Evolutionary conservation across 2,888 invertebrate genomes (phyloP).

Genomic region (Hydrotaea cyrtoneurina): DNA sequence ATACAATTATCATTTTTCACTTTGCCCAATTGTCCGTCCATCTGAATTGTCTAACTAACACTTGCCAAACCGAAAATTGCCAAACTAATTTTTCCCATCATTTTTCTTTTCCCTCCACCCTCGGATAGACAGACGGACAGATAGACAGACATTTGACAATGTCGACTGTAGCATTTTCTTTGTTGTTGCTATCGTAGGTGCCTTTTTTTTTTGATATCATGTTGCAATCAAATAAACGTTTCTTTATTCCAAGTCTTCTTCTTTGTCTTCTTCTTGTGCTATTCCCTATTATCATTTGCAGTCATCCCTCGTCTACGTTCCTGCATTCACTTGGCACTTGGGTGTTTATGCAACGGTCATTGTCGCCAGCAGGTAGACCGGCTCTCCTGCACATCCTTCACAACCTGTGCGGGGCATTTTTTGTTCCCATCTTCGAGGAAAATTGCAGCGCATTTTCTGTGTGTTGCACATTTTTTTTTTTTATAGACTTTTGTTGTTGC

Average conservation of each 20-base stretch:
- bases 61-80: not conserved
- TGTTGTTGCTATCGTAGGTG: not conserved
- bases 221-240: not conserved
- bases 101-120: not conserved
- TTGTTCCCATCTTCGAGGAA: not conserved
- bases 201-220: constrained; percentile 21
- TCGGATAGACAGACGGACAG: no score
- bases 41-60: not conserved
- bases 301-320: constrained; percentile 20
- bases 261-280: not conserved
- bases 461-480: constrained; percentile 28
- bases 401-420: constrained; percentile 27
- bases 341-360: constrained; percentile 60
- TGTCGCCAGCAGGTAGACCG: constrained; percentile 60
- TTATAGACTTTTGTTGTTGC: constrained; percentile 10
- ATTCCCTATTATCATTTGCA: constrained; percentile 25
- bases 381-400: constrained; percentile 3
- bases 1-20: constrained; percentile 31
- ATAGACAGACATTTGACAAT: not conserved
- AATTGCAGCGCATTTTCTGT: constrained; percentile 24
- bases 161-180: not conserved
- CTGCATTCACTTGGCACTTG: not conserved
- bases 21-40: constrained; percentile 16
- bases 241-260: not conserved
- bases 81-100: constrained; percentile 26